Conservation (phyloP, 2,888 invertebrate genomes). For the Dasypogon diadema region DNA sequence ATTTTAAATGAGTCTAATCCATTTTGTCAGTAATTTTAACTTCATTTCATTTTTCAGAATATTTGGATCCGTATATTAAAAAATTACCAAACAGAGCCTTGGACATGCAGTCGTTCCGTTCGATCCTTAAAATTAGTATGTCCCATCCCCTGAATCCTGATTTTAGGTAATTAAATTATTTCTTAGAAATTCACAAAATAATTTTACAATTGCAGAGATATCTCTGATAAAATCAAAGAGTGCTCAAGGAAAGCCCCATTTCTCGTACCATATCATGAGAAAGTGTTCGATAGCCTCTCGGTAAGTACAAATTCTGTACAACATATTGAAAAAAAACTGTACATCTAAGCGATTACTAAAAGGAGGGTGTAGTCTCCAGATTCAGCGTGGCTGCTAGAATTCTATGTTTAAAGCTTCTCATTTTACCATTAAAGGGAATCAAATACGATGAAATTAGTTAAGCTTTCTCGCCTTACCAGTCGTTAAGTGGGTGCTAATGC, state of each 20-base stretch:
- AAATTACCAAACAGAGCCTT: slow-evolving; percentile 70
- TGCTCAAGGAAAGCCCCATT: slow-evolving; percentile 80
- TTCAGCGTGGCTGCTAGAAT: no score
- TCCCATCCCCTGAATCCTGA: slow-evolving; percentile 81
- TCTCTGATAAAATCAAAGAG: slow-evolving; percentile 79
- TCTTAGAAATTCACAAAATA: no score
- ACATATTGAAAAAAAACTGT: no score
- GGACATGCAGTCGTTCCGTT: slow-evolving; percentile 79
- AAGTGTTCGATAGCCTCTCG: slow-evolving; percentile 78
- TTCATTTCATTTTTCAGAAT: slow-evolving; percentile 71
- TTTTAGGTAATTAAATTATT: slow-evolving; percentile 73
- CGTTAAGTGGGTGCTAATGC: no score
- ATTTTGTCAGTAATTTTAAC: background rate
- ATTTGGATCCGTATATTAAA: slow-evolving; percentile 77
- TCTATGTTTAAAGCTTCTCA: no score
- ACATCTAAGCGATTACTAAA: no score
- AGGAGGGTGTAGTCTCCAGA: no score
- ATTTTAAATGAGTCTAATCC: no score
- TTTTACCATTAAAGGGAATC: no score
- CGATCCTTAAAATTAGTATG: slow-evolving; percentile 83
- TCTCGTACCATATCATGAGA: slow-evolving; percentile 82
- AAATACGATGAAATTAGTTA: no score
- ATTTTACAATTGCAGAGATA: slow-evolving; percentile 71
- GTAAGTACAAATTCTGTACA: no score
- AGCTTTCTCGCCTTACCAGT: no score